Base-by-base conservation (phyloP, 2,888 invertebrate species). In the Drosophila emarginata region DNA sequence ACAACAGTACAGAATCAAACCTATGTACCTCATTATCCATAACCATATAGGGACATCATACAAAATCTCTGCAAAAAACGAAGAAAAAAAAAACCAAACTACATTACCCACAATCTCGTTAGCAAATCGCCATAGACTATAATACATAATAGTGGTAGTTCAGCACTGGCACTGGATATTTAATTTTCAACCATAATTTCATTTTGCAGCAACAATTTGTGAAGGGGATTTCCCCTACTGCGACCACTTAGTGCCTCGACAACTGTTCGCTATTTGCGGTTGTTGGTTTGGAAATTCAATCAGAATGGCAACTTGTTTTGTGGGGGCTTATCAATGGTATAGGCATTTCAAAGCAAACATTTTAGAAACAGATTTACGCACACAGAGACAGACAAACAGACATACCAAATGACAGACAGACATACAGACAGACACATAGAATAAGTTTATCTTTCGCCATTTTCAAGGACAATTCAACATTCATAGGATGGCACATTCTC, bases 321-420 rank as follows among this genome's bases (percentile, higher is more conserved):
- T 9, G 45, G 21, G 54, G 60, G 72, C 67, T 81, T 87, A 81
- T 81, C 81, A 81, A 87, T 77, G 72, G 82, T 85, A 79, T 81
- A 79, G 78, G 82, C 74, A 88, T 83, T 78, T 83, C 88, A 85
- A 83, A 86, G 83, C 86, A 88, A 83, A 86, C 82, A 83, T 86
- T 82, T 83, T 86, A 71, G 54, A 21, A 78, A 59, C 80, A 86
- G 70, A 86, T 83, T 82, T 80, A 45, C 45, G 78, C 67, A 67
- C 75, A 79, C 56, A 74, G 65, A 67, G n/a, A 69, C 52, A 51
- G 32, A 53, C 54, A 65, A 21, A 60, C 21, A 63, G 28, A 73
- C 45, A 9, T n/a, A n/a, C n/a, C n/a, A n/a, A n/a, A n/a, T n/a
- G 45, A 11, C 45, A 45, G 18, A 37, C n/a, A 62, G 28, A 60